Evolutionary conservation across 1,140 invertebrate species (phyloP), one percentile per base, ranked within the genome.

Genomic region (Drosophila tropicalis): DNA sequence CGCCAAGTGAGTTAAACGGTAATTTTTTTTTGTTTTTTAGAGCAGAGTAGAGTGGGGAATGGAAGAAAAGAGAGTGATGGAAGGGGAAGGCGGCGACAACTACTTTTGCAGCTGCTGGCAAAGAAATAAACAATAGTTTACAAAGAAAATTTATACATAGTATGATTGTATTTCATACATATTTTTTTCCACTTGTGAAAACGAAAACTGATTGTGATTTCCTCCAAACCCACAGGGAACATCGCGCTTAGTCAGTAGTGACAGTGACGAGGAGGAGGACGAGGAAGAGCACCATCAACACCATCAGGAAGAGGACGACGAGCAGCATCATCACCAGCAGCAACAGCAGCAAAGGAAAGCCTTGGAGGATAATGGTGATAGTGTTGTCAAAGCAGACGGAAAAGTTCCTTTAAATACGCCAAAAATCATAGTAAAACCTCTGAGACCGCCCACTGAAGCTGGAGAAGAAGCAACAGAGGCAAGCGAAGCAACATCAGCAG

Each of bases 181-280:
- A 39, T 47, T n/a, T 44, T 4, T 13, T 39, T 39, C 10, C 36
- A 39, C 4, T 5, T 39, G 12, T 13, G 41, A 47, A 19, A 17
- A 10, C 9, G 15, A 51, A 63, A 63, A 54, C 57, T 40, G 61
- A 72, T 44, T 44, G 56, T 6, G 60, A 58, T 70, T 64, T 32
- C 13, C 25, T 51, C 60, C 60, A 91, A 82, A 44, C 78, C 29
- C 5, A 29, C 1, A 92, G 91, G 94, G 94, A 57, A 94, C 94
- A 62, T 94, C 94, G 40, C 93, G 94, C 74, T 93, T 94, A 85
- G 93, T 94, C 57, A 94, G 94, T 81, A 94, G 94, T 44, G 94
- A 94, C 79, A 94, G 94, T 63, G 94, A 94, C 92, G 94, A 94
- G 90, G 57, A 82, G 76, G 67, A 82, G 76, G 67, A 76, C 76